Conservation (phyloP, 2,797 vertebrate species). For the Crocidura indochinensis region DNA sequence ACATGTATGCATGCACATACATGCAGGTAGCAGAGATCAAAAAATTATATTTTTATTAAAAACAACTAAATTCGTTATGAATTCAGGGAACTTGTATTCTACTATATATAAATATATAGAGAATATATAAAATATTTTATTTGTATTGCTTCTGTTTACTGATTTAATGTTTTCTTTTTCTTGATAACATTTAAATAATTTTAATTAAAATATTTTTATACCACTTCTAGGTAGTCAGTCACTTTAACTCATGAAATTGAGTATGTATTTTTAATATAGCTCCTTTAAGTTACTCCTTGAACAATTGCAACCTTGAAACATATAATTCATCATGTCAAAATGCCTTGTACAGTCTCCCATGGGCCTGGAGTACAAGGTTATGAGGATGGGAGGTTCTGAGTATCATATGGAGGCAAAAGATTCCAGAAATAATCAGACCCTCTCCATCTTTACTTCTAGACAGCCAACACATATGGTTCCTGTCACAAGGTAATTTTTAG, state of each 20-base stretch:
- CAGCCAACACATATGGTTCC: slow-evolving; percentile 51
- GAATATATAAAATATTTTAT: background rate
- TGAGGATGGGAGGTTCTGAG: slow-evolving; percentile 15
- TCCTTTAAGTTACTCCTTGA: slow-evolving; percentile 50
- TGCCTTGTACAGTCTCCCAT: background rate
- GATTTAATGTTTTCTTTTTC: background rate
- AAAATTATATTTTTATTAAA: rapidly evolving
- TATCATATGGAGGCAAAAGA: background rate
- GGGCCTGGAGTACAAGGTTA: background rate
- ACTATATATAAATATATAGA: background rate
- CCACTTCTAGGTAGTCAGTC: background rate
- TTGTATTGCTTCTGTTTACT: background rate
- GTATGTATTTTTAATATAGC: background rate
- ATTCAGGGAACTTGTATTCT: background rate
- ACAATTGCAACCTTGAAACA: slow-evolving; percentile 39
- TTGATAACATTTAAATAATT: background rate
- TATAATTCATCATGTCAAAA: slow-evolving; percentile 57
- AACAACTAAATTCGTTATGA: background rate
- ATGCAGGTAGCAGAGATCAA: background rate
- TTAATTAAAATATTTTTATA: slow-evolving; percentile 1
- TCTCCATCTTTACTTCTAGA: slow-evolving; percentile 32
- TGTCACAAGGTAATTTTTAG: slow-evolving; percentile 62
- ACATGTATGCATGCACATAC: background rate
- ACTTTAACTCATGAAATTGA: background rate
- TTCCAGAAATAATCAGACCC: background rate